Evolutionary conservation across 2,888 invertebrate species (phyloP), one percentile per base, ranked within the genome.

Genomic region (Oscheius sp.): DNA sequence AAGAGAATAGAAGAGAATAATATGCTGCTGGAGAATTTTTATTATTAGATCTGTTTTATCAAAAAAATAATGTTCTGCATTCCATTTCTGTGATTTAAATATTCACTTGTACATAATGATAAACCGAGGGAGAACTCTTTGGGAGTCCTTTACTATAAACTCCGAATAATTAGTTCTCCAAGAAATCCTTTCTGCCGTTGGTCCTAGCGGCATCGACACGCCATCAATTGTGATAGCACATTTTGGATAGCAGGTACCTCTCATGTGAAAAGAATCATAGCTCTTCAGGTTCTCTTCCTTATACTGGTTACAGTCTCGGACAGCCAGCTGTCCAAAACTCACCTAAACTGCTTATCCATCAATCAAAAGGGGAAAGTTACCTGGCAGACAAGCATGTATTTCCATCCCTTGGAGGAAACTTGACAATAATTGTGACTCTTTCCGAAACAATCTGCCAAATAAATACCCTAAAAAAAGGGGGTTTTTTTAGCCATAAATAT

Each of bases 321-420:
- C 24, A 22, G 51, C 45, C 38, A 64, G 33, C 22, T 51, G 50
- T 6, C 64, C 54, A n/a, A 64, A 50, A 30, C 38, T 41, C n/a
- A 64, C 63, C 63, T 50, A 20, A 17, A 63, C 5, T 20, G 17
- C 24, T 56, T 32, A 32, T 20, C 8, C 14, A 36, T 9, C 9
- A 5, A 6, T 30, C 26, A 51, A 32, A 2, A 22, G n/a, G 20
- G n/a, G n/a, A 41, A 20, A 20, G n/a, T 78, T 74, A 89, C 89
- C 86, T 89, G 88, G 82, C 89, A 89, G 2, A 89, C 80, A 24
- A 89, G 78, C 83, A 88, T 87, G 79, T 86, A 87, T 61, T 87
- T 87, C 75, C 73, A 68, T 9, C 81, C 80, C 12, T 79, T 73
- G 30, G 80, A 80, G 57, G 83, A 81, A 61, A 85, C 84, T 67